Evolutionary conservation across 1,140 invertebrate genomes (phyloP), one percentile per base, ranked within the genome.

Genomic region (Neodiprion fabricii): DNA sequence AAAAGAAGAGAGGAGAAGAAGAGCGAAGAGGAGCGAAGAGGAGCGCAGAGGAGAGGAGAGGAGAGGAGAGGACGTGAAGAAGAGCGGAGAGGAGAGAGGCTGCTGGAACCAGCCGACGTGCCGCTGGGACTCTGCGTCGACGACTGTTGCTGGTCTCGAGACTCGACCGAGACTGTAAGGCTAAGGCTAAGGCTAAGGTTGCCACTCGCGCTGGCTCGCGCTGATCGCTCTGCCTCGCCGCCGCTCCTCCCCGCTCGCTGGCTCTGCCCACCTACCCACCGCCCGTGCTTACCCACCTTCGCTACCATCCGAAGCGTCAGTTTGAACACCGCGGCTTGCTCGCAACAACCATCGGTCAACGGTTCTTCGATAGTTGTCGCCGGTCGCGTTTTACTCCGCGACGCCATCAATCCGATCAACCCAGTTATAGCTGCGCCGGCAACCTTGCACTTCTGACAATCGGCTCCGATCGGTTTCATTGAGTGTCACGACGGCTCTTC

Each of bases 321-420:
- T 88, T 79, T 84, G 79, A 84, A 88, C 83, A 86, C 87, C 87
- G 86, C 86, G 87, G 85, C 85, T 82, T 82, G 82, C 81, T 84
- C 85, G 86, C 84, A 83, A 88, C 86, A 86, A 82, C 81, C 82
- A 81, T 81, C 82, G 67, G 14, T 48, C 67, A 68, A 11, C 50
- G 12, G 8, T 7, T 17, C 17, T 10, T 10, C 17, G 69, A 72
- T 67, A 21, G 8, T 48, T 5, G 9, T 40, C 47, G 66, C 48
- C 70, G 12, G 70, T 68, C 74, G 67, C 73, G 75, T 67, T 78
- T 77, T 75, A 71, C 77, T 77, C 78, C 78, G 77, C 75, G 77
- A 71, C 68, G 73, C 72, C 72, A 65, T 67, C 12, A 12, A 40
- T 23, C 65, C 67, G n/a, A 8, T 14, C 11, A 28, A 65, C 10